Percentiles rank a stretch among this genome's conserved stretches.
Conservation (phyloP, 2,797 vertebrate species). For the Xenopus petersii region DNA sequence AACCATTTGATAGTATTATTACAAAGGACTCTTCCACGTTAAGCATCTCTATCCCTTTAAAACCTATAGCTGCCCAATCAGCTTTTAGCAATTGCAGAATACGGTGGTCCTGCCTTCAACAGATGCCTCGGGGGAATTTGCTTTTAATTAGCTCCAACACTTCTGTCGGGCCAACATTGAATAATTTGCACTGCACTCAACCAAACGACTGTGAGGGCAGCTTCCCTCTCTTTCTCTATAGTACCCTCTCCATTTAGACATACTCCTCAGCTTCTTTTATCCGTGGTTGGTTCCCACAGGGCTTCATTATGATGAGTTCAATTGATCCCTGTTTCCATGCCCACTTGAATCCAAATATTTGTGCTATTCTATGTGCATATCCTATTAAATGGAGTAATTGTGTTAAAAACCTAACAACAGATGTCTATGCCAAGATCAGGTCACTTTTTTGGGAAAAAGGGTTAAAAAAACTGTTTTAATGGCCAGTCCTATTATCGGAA, state of each 20-base stretch:
- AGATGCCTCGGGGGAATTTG: not conserved
- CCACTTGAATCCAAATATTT: slow-evolving; percentile 68
- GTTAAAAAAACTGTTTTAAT: too few species aligned
- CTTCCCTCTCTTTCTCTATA: slow-evolving; percentile 30
- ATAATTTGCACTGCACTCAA: slow-evolving; percentile 13
- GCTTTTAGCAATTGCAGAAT: not conserved
- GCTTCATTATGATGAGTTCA: slow-evolving; percentile 62
- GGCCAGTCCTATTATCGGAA: too few species aligned
- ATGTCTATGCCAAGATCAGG: slow-evolving; percentile 27
- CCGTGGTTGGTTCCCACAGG: slow-evolving; percentile 62
- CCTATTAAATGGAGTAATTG: slow-evolving; percentile 56
- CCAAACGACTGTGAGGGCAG: not conserved
- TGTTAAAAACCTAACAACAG: slow-evolving; percentile 47
- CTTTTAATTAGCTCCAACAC: not conserved
- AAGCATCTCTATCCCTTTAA: too few species aligned
- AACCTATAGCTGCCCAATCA: too few species aligned
- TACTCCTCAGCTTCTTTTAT: slow-evolving; percentile 56
- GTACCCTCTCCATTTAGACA: slow-evolving; percentile 41
- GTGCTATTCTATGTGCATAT: slow-evolving; percentile 59
- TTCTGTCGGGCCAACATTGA: slow-evolving; percentile 3
- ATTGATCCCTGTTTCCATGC: slow-evolving; percentile 54
- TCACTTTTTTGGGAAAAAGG: not conserved
- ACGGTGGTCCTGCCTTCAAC: not conserved
- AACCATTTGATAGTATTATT: too few species aligned
- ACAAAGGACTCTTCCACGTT: too few species aligned